phyloP scores from a whole-genome alignment of 2,888 invertebrate species.

The Eupithecia subumbrata region DNA sequence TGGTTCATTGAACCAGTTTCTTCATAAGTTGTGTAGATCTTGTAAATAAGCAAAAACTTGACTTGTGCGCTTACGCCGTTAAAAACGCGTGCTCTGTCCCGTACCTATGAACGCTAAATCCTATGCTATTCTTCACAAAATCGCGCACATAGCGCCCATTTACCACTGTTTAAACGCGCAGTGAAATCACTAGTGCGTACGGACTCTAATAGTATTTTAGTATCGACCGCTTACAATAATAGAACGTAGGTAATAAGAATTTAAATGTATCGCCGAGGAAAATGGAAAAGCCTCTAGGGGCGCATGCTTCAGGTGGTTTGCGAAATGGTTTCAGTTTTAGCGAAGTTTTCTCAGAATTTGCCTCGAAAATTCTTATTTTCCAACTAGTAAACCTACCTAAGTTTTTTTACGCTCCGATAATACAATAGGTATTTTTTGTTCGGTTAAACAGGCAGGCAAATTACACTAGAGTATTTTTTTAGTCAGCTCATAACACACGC shows the following conservation, averaged over 20 bases:
- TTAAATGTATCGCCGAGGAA: conserved; percentile 11
- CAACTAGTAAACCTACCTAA: neutral
- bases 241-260: conserved; percentile 2
- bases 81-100: too few species aligned
- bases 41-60: too few species aligned
- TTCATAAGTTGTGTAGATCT: too few species aligned
- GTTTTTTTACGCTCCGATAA: neutral
- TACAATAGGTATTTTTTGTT: neutral
- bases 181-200: neutral
- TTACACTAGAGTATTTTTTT: neutral
- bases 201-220: neutral
- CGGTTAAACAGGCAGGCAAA: neutral
- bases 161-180: neutral
- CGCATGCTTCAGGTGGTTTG: conserved; percentile 23
- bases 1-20: too few species aligned
- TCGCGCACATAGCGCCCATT: too few species aligned
- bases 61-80: too few species aligned
- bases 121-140: too few species aligned
- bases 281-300: conserved; percentile 13
- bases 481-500: neutral
- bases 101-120: too few species aligned
- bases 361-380: neutral
- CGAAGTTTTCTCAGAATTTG: conserved; percentile 1
- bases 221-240: neutral
- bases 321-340: conserved; percentile 21